Percentiles rank a stretch among this genome's conserved stretches.
phyloP scores from a whole-genome alignment of 1,140 invertebrate species.

The Drosophila tsacasi region DNA sequence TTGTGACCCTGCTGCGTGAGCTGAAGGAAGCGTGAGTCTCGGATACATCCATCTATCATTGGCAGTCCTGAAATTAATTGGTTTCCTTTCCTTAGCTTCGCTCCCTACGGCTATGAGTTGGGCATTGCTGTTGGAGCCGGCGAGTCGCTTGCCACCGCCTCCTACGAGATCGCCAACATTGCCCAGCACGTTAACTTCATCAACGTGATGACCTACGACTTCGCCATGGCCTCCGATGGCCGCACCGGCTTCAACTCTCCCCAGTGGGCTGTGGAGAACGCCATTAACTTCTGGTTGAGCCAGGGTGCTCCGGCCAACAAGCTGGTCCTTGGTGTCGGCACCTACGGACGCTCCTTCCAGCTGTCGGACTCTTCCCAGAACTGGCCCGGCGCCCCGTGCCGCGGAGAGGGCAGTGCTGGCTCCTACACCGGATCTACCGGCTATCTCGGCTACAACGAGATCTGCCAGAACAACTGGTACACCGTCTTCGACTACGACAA shows the following conservation, averaged over 20 bases:
- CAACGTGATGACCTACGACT: slow-evolving; percentile 90
- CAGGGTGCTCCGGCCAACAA: slow-evolving; percentile 86
- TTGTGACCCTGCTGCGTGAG: slow-evolving; percentile 87
- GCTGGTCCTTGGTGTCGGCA: slow-evolving; percentile 89
- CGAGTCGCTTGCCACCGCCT: slow-evolving; percentile 85
- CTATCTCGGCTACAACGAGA: slow-evolving; percentile 92
- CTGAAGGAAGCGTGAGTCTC: slow-evolving; percentile 85
- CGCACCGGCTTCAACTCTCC: slow-evolving; percentile 87
- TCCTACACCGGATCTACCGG: slow-evolving; percentile 90
- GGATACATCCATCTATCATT: too few relatives aligned
- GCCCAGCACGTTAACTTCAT: slow-evolving; percentile 87
- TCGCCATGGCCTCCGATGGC: slow-evolving; percentile 86
- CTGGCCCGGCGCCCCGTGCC: slow-evolving; percentile 86
- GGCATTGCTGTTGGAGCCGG: slow-evolving; percentile 88
- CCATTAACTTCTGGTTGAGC: slow-evolving; percentile 77
- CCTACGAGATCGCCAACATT: slow-evolving; percentile 87
- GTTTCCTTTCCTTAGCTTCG: slow-evolving; percentile 69
- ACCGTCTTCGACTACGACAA: slow-evolving; percentile 54
- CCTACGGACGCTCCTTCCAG: slow-evolving; percentile 89
- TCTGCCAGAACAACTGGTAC: slow-evolving; percentile 80
- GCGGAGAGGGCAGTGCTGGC: slow-evolving; percentile 87
- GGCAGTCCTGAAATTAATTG: not conserved
- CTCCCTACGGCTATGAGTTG: slow-evolving; percentile 86
- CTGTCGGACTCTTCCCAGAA: slow-evolving; percentile 86
- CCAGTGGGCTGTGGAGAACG: slow-evolving; percentile 85